phyloP scores from a whole-genome alignment of 2,113 vertebrate genomes.

The Osmerus eperlanus region DNA sequence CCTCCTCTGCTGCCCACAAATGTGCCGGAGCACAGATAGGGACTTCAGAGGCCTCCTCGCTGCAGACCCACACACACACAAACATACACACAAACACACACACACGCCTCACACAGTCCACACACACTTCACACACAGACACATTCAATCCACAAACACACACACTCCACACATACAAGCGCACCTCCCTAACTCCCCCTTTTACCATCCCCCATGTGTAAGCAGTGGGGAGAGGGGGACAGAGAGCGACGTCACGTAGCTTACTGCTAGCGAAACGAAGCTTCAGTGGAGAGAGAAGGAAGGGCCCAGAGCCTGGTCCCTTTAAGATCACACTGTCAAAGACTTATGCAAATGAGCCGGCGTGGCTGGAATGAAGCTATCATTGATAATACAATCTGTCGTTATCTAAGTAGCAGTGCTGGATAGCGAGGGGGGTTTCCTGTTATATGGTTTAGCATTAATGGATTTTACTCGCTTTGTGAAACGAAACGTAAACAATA shows the following conservation, averaged over 20 bases:
- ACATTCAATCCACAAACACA: conserved; percentile 8
- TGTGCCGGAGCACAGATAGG: conserved; percentile 82
- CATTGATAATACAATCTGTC: too few species aligned
- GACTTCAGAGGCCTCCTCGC: conserved; percentile 56
- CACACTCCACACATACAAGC: neutral
- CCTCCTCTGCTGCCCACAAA: conserved; percentile 74
- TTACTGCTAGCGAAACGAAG: conserved; percentile 52
- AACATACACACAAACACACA: neutral
- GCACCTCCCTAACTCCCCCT: too few species aligned
- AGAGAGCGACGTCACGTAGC: conserved; percentile 33
- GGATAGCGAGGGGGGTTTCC: neutral
- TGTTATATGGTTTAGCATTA: conserved; percentile 19
- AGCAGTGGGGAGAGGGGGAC: conserved; percentile 19
- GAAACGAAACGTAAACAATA: too few species aligned
- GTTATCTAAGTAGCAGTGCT: too few species aligned
- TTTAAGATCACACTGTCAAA: conserved; percentile 22
- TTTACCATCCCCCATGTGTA: too few species aligned
- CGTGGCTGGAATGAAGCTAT: neutral
- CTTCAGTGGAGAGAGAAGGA: conserved; percentile 37
- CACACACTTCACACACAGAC: neutral
- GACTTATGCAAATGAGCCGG: conserved; percentile 23
- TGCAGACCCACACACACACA: conserved; percentile 19
- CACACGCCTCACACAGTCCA: conserved; percentile 26
- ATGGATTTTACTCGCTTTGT: too few species aligned
- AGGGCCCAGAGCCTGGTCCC: conserved; percentile 14